phyloP scores from a whole-genome alignment of 2,113 vertebrate species.

The Saimiri boliviensis region DNA sequence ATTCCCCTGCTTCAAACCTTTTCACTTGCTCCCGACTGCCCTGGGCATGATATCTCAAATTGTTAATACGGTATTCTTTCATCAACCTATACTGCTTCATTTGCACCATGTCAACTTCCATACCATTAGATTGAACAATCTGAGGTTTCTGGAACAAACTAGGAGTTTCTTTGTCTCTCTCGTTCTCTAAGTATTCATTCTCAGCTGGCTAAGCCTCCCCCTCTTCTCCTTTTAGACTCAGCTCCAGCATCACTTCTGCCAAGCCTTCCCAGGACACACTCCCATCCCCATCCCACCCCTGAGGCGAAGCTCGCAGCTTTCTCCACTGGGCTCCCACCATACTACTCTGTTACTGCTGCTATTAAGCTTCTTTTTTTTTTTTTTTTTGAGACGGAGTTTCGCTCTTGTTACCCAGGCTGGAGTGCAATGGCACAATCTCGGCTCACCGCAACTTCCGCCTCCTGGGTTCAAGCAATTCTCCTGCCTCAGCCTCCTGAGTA shows the following conservation, averaged over 20 bases:
- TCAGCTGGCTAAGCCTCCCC: not conserved
- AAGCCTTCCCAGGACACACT: not conserved
- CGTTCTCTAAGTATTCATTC: not conserved
- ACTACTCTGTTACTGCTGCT: not conserved
- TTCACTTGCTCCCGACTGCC: not conserved
- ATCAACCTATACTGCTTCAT: not conserved
- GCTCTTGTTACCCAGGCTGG: too few relatives aligned
- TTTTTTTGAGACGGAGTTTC: too few relatives aligned
- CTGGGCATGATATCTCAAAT: slow-evolving; percentile 6
- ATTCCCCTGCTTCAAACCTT: not conserved
- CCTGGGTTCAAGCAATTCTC: too few relatives aligned
- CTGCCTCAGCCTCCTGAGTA: too few relatives aligned
- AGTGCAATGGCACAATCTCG: too few relatives aligned
- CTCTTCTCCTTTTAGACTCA: not conserved
- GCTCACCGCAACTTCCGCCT: too few relatives aligned
- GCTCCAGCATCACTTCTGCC: not conserved
- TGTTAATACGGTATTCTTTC: not conserved
- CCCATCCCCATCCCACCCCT: fast-evolving
- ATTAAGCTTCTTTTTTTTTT: too few relatives aligned
- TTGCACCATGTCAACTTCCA: not conserved
- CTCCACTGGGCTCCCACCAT: not conserved
- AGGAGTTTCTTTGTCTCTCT: not conserved
- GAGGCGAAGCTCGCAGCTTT: not conserved
- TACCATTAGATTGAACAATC: not conserved
- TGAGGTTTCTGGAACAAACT: slow-evolving; percentile 35